phyloP scores from a whole-genome alignment of 2,113 vertebrate species.

The Takifugu flavidus region DNA sequence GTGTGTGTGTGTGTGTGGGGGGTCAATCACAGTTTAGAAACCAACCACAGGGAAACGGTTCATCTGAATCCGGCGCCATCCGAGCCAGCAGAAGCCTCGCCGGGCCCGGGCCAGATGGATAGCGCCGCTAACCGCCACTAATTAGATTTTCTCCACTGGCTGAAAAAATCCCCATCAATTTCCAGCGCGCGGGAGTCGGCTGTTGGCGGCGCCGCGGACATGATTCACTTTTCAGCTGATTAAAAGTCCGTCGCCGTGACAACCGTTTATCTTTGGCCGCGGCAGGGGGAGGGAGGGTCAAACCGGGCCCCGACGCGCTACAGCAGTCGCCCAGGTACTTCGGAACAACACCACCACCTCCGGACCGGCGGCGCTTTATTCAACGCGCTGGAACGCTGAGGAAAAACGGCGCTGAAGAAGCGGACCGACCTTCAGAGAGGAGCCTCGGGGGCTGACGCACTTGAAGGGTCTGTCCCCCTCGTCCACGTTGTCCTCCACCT shows the following conservation, averaged over 20 bases:
- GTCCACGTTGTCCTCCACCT: conserved; percentile 83
- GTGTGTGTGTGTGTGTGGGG: conserved; percentile 1
- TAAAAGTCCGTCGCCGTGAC: conserved; percentile 47
- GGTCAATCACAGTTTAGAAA: conserved; percentile 26
- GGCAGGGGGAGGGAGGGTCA: background rate
- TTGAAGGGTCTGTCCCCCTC: conserved; percentile 87
- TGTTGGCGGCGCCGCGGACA: conserved; percentile 44
- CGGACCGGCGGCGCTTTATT: too few species aligned
- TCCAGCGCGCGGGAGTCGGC: conserved; percentile 42
- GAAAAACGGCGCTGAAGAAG: background rate
- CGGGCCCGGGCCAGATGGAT: conserved; percentile 40
- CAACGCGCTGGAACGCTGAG: too few species aligned
- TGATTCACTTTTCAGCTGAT: conserved; percentile 56
- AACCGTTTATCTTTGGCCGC: conserved; percentile 35
- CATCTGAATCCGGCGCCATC: too few species aligned
- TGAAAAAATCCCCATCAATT: conserved; percentile 49
- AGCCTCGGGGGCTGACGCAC: conserved; percentile 91
- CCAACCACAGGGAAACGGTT: conserved; percentile 24
- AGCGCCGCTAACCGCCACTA: conserved; percentile 56
- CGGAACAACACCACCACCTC: too few species aligned
- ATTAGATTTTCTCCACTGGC: conserved; percentile 60
- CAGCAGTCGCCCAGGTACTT: too few species aligned
- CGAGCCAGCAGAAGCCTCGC: conserved; percentile 25
- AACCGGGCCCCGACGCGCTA: background rate
- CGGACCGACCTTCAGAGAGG: conserved; percentile 87